Percentiles rank a stretch among this genome's conserved stretches.
Evolutionary conservation across 1,140 invertebrate genomes (phyloP).

Genomic region (Sesamia nonagrioides): DNA sequence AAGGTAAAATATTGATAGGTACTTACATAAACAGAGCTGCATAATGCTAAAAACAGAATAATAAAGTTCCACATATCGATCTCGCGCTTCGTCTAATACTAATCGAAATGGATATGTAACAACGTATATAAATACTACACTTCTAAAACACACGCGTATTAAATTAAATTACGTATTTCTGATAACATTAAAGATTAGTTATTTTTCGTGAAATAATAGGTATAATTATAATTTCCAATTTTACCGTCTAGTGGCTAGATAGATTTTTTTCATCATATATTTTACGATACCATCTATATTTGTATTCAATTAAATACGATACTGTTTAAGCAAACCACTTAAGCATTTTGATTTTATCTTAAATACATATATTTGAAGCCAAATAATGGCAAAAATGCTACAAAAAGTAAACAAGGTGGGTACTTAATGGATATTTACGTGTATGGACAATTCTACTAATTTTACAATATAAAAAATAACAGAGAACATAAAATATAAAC

Average conservation of each 20-base stretch:
- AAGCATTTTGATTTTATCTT: neutral
- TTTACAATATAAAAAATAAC: too few relatives aligned
- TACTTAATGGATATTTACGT: neutral
- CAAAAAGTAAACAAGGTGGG: too few relatives aligned
- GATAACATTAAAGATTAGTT: slow-evolving; percentile 7
- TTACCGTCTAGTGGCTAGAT: slow-evolving; percentile 4
- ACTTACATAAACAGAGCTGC: slow-evolving; percentile 52
- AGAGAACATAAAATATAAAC: too few relatives aligned
- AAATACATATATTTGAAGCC: neutral
- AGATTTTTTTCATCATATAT: slow-evolving; percentile 39
- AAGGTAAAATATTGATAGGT: neutral
- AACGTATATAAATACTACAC: slow-evolving; percentile 22
- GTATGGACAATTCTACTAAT: neutral
- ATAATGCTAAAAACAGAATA: slow-evolving; percentile 50
- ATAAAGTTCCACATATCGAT: slow-evolving; percentile 45
- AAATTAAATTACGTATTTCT: slow-evolving; percentile 18
- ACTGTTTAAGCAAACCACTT: neutral
- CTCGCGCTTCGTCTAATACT: neutral
- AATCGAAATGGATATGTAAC: slow-evolving; percentile 2
- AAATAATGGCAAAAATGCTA: neutral
- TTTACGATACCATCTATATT: neutral
- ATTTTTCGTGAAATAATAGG: slow-evolving; percentile 18
- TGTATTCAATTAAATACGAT: neutral
- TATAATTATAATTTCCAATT: slow-evolving; percentile 18
- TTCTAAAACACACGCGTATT: slow-evolving; percentile 3